Base-by-base conservation (phyloP, 1,140 invertebrate genomes). In the Gerris buenoi region DNA sequence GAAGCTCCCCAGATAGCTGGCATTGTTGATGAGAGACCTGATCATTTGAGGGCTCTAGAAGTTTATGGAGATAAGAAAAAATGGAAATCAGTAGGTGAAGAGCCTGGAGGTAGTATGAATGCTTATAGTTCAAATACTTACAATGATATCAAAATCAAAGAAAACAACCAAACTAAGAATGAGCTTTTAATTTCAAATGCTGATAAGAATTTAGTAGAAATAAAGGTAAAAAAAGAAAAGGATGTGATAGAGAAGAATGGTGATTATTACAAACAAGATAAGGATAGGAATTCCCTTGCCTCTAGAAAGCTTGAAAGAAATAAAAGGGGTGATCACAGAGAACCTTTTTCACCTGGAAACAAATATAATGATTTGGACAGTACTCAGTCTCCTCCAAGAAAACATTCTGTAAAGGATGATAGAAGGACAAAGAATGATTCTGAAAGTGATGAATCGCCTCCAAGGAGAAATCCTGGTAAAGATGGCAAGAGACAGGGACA, bases 1-100 rank as follows among this genome's bases (percentile, higher is more conserved):
- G 90, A 95, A 79, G 90, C 88, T 0, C 93, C 93, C 3, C 88
- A 90, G 75, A 86, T 96, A 71, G 92, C 88, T n/a, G 92, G 88
- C 29, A 83, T 96, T 68, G 84, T 95, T 61, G 93, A 96, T 77
- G 93, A 96, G 60, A 81, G 90, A 71, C 88, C 86, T 18, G 82
- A 83, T 27, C 83, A 87, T 71, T 75, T 90, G 1, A 81, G 80
- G 72, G 77, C 83, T 71, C 73, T 84, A 68, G 81, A 91, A 79
- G 77, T 85, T 60, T 85, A 84, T 71, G 79, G 81, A 68, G 79
- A 76, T 65, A 81, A 77, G 65, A 82, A 82, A 67, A 85, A 86
- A 73, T 93, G 90, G 90, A 87, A 85, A 79, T 81, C 86, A 59
- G 79, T 90, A 65, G 77, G 76, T 2, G 75, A 78, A 33, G 62